A percentile compares a stretch with the other conserved stretches of the same genome.
Conservation (phyloP, 2,888 invertebrate species). For the Hybos culiciformis region DNA sequence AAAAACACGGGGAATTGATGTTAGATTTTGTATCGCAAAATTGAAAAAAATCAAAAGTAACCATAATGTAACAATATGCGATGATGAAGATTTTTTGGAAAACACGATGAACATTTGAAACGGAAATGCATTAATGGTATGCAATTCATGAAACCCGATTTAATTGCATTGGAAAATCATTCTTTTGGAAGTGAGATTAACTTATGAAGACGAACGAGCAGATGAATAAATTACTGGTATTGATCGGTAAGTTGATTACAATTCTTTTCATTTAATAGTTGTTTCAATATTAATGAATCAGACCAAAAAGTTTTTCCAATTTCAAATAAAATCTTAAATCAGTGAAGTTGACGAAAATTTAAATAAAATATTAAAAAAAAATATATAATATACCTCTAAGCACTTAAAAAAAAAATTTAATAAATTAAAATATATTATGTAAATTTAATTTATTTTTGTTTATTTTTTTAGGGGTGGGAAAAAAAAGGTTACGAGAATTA, state of each 20-base stretch:
- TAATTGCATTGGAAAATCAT: not conserved
- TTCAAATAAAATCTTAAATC: no score
- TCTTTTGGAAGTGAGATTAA: not conserved
- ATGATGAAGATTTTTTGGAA: conserved; percentile 9
- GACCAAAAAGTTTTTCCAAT: no score
- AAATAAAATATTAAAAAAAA: no score
- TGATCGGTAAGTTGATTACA: not conserved
- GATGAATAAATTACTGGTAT: not conserved
- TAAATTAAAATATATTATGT: no score
- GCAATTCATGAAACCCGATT: conserved; percentile 12
- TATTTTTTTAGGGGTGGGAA: no score
- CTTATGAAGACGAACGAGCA: not conserved
- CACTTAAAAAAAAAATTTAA: no score
- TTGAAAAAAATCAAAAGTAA: conserved; percentile 13
- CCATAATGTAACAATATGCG: conserved; percentile 8
- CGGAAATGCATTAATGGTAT: conserved; percentile 10
- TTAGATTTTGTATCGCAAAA: conserved; percentile 6
- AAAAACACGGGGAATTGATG: conserved; percentile 2
- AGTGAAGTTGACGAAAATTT: no score
- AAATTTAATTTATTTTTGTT: no score
- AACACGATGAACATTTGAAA: conserved; percentile 9
- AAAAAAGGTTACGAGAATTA: no score
- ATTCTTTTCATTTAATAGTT: not conserved
- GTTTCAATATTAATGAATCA: no score
- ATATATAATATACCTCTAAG: no score